Base-by-base conservation (phyloP, 2,797 vertebrate species). In the Lepidocolaptes lacrymiger region DNA sequence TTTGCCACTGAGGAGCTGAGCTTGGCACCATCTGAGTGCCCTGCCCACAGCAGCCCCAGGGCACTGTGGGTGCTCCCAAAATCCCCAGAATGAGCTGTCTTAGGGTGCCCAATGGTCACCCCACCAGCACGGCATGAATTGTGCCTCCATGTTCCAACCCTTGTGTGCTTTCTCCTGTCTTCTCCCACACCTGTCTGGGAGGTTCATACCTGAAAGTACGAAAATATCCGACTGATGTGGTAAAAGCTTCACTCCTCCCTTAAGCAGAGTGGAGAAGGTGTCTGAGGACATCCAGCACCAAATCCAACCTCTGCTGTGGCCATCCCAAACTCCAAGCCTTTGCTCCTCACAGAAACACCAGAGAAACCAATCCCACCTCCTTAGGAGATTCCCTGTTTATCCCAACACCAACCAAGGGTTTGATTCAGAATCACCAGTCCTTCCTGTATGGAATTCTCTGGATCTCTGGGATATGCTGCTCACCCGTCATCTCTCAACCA, bases 391-490 rank as follows among this genome's bases (percentile, higher is more conserved):
- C 69, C 26, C 44, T 1, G 0, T 30, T 78, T 22, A 52, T 26
- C 30, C 64, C 85, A 58, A 3, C 13, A 2, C 4, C 44, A 46
- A 23, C n/a, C 48, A 41, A 49, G 23, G 32, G 13, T 6, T 44
- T 56, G 71, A 71, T 52, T n/a, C 15, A 16, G 74, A 46, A 58
- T 6, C 2, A 1, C 5, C 76, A 85, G 61, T 56, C 41, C 34
- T 72, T 64, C 67, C 80, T 10, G 2, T 2, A 28, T 9, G 48
- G 32, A 58, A 54, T 67, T 14, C 73, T 27, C 36, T 0, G 0
- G 48, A 36, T 44, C 34, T 55, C 55, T 22, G 32, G 28, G 59
- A 62, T 41, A 13, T 0, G 1, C 3, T 12, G n/a, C 44, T 69
- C 48, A 6, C 52, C 68, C 20, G 0, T 55, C 79, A 39, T 6